phyloP scores from a whole-genome alignment of 1,140 invertebrate genomes.

The Megalopta genalis region DNA sequence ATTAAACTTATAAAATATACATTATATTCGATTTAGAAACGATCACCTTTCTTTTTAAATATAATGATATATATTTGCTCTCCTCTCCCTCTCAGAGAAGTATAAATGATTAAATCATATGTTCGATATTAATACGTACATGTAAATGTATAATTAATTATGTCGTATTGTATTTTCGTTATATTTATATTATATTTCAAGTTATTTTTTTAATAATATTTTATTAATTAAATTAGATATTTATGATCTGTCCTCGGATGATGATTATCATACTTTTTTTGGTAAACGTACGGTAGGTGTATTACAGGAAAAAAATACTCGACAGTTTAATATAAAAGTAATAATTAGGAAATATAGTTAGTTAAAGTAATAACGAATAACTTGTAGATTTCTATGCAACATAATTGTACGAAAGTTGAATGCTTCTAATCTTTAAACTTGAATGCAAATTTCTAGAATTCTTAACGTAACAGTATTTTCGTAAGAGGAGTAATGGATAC shows the following conservation, averaged over 20 bases:
- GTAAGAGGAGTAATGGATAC: slow-evolving; percentile 28
- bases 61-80: too few relatives aligned
- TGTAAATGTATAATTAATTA: not conserved
- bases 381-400: not conserved
- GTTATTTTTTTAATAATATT: too few relatives aligned
- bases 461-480: not conserved
- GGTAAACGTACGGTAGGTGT: not conserved
- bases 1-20: too few relatives aligned
- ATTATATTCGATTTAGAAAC: too few relatives aligned
- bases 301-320: not conserved
- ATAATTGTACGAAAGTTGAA: not conserved
- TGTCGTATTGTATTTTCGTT: not conserved
- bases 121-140: not conserved
- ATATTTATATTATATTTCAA: not conserved
- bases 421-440: slow-evolving; percentile 2
- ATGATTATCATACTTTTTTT: too few relatives aligned
- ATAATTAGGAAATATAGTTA: too few relatives aligned
- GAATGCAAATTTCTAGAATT: not conserved
- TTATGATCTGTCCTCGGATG: not conserved
- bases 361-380: too few relatives aligned
- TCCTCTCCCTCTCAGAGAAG: too few relatives aligned
- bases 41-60: too few relatives aligned
- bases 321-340: not conserved
- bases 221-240: not conserved
- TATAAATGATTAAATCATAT: not conserved